Percentiles rank a stretch among this genome's conserved stretches.
phyloP scores from a whole-genome alignment of 2,888 invertebrate species.

The Dyspetes luteomarginatus region DNA sequence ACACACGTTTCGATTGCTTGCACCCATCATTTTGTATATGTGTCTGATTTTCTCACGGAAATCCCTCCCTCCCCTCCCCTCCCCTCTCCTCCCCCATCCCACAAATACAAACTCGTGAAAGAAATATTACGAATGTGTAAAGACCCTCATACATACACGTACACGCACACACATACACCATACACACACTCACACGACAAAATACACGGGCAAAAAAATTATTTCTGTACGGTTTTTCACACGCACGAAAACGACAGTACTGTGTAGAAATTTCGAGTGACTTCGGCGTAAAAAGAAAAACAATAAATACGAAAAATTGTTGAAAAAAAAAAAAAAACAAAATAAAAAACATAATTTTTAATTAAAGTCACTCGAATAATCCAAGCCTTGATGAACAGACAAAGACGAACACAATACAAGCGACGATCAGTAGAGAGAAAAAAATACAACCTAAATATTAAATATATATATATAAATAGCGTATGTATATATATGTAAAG shows the following conservation, averaged over 20 bases:
- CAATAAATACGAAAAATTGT: background rate
- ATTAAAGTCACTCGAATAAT: slow-evolving; percentile 67
- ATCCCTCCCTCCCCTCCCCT: too few relatives aligned
- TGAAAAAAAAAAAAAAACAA: background rate
- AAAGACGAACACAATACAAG: slow-evolving; percentile 75
- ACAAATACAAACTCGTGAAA: too few relatives aligned
- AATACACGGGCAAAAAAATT: slow-evolving; percentile 55
- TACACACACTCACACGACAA: slow-evolving; percentile 63
- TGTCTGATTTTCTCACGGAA: slow-evolving; percentile 36
- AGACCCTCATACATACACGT: slow-evolving; percentile 38
- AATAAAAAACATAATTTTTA: too few relatives aligned
- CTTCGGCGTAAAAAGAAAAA: too few relatives aligned
- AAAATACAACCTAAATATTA: slow-evolving; percentile 66
- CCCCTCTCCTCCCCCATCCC: too few relatives aligned
- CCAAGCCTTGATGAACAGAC: slow-evolving; percentile 61
- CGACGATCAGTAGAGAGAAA: slow-evolving; percentile 66
- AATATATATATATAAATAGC: slow-evolving; percentile 66
- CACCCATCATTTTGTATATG: slow-evolving; percentile 47
- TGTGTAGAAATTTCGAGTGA: slow-evolving; percentile 43
- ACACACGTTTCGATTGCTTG: slow-evolving; percentile 40
- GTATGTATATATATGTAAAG: slow-evolving; percentile 69
- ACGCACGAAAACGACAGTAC: slow-evolving; percentile 61
- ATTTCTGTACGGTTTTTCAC: slow-evolving; percentile 38
- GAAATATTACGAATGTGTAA: too few relatives aligned
- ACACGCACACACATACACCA: slow-evolving; percentile 48